Base-by-base conservation (phyloP, 1,140 invertebrate species). In the Drosophila bifasciata region DNA sequence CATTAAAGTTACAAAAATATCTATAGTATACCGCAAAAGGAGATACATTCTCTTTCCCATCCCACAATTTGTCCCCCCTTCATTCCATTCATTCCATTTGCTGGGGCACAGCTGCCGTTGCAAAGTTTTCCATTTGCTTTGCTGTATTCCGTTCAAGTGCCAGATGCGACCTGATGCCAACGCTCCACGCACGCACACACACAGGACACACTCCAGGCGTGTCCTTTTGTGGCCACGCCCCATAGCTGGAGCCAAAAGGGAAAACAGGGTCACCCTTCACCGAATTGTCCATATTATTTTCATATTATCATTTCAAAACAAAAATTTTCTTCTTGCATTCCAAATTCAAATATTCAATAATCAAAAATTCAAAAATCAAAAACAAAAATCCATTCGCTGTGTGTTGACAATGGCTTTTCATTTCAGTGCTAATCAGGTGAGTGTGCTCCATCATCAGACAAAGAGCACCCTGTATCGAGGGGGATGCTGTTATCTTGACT, bases 101-200 rank as follows among this genome's bases (percentile, higher is more conserved):
- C 9, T 32, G 17, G n/a, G 43, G 43, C 85, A 48, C 85, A 89
- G 50, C 85, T 89, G 85, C 40, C 51, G 45, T 16, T 51, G 13
- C 43, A 41, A 45, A 51, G 62, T 60, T 80, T 85, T 80, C 48
- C 73, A 89, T 85, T 89, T 89, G 69, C 49, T 51, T 66, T 62
- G 28, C 60, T 48, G 50, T 53, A 63, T 89, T 84, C 21, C 32
- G 40, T 13, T 59, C 50, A 50, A 51, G 52, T 50, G 56, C 69
- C 85, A 89, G 76, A 63, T 89, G 85, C 53, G 81, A 45, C 74
- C 62, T 59, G 61, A 23, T 25, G 17, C 45, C 41, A n/a, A 5
- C 16, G 4, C 71, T 55, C 45, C 50, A 32, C 59, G 41, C 59
- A 17, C 43, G n/a, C 9, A 36, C 11, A 13, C 28, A 8, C 32